Conservation (phyloP, 1,140 invertebrate genomes). For the Zaprionus camerounensis region DNA sequence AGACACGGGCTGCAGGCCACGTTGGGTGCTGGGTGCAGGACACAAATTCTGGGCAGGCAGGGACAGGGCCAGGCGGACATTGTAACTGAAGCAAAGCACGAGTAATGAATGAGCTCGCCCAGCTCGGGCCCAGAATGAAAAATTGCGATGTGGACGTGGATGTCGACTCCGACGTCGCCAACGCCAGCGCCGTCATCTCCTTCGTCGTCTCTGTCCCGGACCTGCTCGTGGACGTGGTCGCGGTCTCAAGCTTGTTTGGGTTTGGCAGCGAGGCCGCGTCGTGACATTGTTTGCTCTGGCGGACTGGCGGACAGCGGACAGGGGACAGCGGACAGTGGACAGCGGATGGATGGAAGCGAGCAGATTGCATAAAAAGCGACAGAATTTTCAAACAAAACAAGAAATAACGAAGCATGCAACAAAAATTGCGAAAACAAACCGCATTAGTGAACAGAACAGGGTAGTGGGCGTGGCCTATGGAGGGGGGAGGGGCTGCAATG, state of each 20-base stretch:
- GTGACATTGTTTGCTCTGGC: constrained; percentile 74
- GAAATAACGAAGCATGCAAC: constrained; percentile 76
- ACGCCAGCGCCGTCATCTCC: not conserved
- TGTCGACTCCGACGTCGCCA: constrained; percentile 16
- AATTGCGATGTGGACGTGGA: constrained; percentile 62
- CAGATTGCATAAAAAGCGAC: constrained; percentile 51
- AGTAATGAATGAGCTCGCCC: constrained; percentile 71
- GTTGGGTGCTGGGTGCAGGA: not conserved
- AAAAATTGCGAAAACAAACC: constrained; percentile 75
- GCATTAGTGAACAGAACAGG: constrained; percentile 65
- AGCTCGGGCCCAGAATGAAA: constrained; percentile 64
- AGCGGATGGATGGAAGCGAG: constrained; percentile 27
- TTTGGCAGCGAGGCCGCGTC: constrained; percentile 76
- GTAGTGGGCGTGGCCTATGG: not conserved
- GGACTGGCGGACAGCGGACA: constrained; percentile 22
- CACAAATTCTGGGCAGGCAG: constrained; percentile 15
- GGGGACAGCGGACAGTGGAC: constrained; percentile 14
- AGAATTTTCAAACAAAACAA: constrained; percentile 71
- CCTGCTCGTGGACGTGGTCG: constrained; percentile 31
- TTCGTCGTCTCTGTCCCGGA: constrained; percentile 29
- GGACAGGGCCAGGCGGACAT: constrained; percentile 39
- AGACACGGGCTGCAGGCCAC: constrained; percentile 13
- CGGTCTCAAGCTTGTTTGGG: constrained; percentile 77
- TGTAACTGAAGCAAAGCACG: constrained; percentile 60
- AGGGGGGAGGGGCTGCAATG: constrained; percentile 58